Base-by-base conservation (phyloP, 2,113 vertebrate species). In the Coptodon bakossiorum region DNA sequence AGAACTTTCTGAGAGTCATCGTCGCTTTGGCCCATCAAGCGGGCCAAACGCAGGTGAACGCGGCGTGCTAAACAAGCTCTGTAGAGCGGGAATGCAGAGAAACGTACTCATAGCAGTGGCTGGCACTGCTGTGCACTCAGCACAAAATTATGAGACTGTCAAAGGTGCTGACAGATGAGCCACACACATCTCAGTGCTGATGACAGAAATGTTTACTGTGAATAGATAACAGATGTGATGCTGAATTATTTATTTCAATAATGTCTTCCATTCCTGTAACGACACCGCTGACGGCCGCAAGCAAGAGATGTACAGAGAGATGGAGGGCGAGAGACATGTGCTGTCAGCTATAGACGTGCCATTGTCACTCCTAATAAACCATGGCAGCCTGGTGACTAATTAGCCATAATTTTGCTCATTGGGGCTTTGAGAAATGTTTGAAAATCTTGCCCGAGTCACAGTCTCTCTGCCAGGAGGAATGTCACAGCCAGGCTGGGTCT, bases 361-460 rank as follows among this genome's bases (percentile, higher is more conserved):
- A 91, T 93, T 93, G 93, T 96, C 93, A 93, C 89, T 81, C 76
- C 87, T 96, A 94, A 96, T 95, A 91, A 94, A 89, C 87, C 57
- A 9, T 85, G 93, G 93, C 94, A 95, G 95, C 83, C 84, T 86
- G 89, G 84, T 92, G 93, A 92, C 94, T 95, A 95, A 95, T 96
- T 94, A 96, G 91, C 90, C 82, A 88, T 93, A 91, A 94, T 94
- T 94, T 40, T 91, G 92, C 91, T 95, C 90, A 82, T 92, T 87
- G 86, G 87, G 87, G 93, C 90, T 91, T 93, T 83, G 87, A 93
- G 87, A 86, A 73, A 88, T 80, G 82, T 92, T 94, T 88, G 82
- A 84, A 89, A 92, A 88, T 91, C 88, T 90, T 56, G 89, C 80
- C 93, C 86, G 61, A 81, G 91, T 92, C 90, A 40, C 88, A 78